Conservation (phyloP, 2,797 vertebrate species). For the Propithecus deckenii region DNA sequence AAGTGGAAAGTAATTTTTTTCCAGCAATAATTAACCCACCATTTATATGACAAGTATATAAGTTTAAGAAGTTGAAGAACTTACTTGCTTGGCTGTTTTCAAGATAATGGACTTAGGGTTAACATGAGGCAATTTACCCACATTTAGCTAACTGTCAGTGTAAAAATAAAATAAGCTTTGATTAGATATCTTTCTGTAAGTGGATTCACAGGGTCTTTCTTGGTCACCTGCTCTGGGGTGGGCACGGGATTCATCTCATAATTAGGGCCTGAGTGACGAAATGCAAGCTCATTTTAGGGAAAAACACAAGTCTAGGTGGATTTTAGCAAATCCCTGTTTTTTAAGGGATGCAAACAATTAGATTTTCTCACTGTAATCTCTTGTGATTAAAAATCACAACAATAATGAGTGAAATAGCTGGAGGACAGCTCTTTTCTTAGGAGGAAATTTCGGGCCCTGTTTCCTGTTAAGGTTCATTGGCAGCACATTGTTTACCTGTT, state of each 20-base stretch:
- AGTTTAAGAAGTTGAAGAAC: not conserved
- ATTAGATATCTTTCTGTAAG: not conserved
- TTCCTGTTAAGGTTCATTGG: not conserved
- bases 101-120: not conserved
- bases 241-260: accelerated
- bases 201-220: too few relatives aligned
- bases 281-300: not conserved
- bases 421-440: not conserved
- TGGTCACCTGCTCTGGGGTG: not conserved
- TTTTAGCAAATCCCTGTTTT: not conserved
- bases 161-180: not conserved
- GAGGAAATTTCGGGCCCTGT: not conserved
- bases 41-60: not conserved
- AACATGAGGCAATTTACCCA: not conserved
- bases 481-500: not conserved
- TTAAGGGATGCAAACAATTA: not conserved
- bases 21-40: not conserved
- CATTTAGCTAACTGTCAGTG: not conserved
- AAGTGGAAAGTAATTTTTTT: not conserved
- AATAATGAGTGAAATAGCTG: not conserved
- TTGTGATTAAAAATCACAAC: not conserved
- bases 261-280: not conserved
- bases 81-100: not conserved
- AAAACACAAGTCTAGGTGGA: not conserved
- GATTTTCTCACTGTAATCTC: not conserved